Percentiles rank a stretch among this genome's conserved stretches.
Conservation (phyloP, 2,797 vertebrate species). For the Sebastiscus tertius region DNA sequence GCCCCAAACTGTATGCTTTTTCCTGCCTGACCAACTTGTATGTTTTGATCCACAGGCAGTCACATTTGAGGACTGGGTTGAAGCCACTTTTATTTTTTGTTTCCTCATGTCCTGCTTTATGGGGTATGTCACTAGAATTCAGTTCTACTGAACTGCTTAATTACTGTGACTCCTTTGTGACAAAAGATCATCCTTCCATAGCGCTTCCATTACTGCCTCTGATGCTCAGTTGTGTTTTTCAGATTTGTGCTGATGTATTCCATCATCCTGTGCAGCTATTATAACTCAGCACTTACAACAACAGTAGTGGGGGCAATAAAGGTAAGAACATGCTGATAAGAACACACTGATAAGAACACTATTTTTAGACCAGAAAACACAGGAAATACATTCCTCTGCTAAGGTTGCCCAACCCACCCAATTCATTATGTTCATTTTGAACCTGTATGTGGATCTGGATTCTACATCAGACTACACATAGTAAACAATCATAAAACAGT, state of each 20-base stretch:
- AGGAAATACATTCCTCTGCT: background rate
- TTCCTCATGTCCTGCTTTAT: constrained; percentile 92
- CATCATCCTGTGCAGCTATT: constrained; percentile 91
- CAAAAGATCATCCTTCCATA: background rate
- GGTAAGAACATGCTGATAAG: constrained; percentile 73
- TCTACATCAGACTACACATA: background rate
- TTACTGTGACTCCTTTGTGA: background rate
- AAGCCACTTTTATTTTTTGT: constrained; percentile 84
- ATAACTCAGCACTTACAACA: constrained; percentile 93
- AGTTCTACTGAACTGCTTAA: background rate
- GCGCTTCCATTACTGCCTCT: background rate
- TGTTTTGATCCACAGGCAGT: constrained; percentile 80
- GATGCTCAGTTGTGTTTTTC: constrained; percentile 20
- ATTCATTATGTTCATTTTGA: background rate
- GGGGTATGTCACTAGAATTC: constrained; percentile 84
- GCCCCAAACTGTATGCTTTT: background rate
- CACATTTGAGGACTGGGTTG: constrained; percentile 87
- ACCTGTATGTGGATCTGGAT: background rate
- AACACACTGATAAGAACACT: background rate
- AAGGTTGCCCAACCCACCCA: background rate
- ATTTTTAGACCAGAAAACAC: background rate
- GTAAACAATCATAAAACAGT: background rate
- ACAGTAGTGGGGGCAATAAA: constrained; percentile 92
- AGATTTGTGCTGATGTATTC: constrained; percentile 95
- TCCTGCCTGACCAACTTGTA: background rate